These are phyloP conservation scores for Coranthus polyacanthus DNA, from an alignment of 2,797 vertebrate species.

Conservation along the genomic window DNA sequence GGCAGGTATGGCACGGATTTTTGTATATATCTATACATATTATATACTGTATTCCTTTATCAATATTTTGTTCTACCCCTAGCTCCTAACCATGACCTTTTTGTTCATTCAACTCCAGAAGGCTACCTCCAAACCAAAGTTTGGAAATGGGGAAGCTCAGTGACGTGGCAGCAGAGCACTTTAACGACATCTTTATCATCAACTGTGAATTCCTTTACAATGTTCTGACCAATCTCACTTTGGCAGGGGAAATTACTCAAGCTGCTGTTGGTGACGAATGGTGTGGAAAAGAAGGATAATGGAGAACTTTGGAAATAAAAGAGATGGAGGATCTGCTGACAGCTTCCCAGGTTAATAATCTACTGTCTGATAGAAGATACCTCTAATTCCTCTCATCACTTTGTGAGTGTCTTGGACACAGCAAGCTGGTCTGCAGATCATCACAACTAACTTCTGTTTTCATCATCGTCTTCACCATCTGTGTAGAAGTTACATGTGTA, in stretches of 20 bases:
- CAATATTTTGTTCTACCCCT: no score
- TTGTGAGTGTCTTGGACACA: constrained; percentile 23
- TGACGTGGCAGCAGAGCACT: no score
- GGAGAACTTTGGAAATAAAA: constrained; percentile 57
- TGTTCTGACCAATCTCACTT: constrained; percentile 14
- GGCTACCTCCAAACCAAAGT: constrained; percentile 13
- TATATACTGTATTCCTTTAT: no score
- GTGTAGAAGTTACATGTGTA: neutral
- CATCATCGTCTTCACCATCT: constrained; percentile 9
- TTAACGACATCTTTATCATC: no score
- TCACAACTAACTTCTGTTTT: constrained; percentile 38
- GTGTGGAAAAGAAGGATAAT: constrained; percentile 60
- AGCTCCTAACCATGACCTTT: constrained; percentile 13
- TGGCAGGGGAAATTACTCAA: constrained; percentile 31
- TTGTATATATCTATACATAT: no score
- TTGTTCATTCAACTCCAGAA: neutral
- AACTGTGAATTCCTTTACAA: constrained; percentile 9
- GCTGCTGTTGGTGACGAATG: constrained; percentile 64
- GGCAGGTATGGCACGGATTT: no score
- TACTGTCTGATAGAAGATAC: constrained; percentile 55
- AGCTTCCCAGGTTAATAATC: constrained; percentile 44
- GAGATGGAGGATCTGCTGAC: constrained; percentile 46
- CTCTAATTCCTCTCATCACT: constrained; percentile 43
- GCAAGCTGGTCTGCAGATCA: constrained; percentile 41
- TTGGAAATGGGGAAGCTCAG: no score